Conservation (phyloP, 2,113 vertebrate species). For the Dasyornis broadbenti region DNA sequence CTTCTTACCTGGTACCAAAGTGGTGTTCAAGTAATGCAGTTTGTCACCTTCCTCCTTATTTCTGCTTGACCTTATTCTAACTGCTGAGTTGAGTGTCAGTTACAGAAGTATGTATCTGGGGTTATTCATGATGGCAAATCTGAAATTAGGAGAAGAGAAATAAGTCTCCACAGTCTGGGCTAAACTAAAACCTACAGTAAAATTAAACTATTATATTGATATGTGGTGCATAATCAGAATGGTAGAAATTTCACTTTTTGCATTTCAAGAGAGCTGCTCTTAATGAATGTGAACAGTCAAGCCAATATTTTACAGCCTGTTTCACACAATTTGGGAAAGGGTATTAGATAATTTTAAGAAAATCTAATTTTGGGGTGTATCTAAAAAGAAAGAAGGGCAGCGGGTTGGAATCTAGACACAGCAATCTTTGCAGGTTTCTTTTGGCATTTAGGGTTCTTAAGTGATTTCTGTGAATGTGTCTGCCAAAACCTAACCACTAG, state of each 20-base stretch:
- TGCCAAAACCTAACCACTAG: slow-evolving; percentile 40
- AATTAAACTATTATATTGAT: background rate
- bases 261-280: background rate
- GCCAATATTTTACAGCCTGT: background rate
- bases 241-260: background rate
- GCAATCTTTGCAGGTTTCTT: background rate
- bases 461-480: background rate
- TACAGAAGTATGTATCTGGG: background rate
- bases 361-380: background rate
- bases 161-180: background rate
- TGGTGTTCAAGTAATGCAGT: background rate
- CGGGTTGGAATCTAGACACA: background rate
- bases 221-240: background rate
- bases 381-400: background rate
- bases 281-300: background rate
- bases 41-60: background rate
- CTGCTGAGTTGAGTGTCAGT: background rate
- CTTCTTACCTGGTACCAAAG: background rate
- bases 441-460: background rate
- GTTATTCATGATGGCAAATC: background rate
- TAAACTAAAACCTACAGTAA: background rate
- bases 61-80: background rate
- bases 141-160: background rate
- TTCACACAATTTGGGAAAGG: background rate
- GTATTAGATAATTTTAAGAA: background rate